Evolutionary conservation across 1,140 invertebrate genomes (phyloP).

Genomic region (Tetramorium alpestre): DNA sequence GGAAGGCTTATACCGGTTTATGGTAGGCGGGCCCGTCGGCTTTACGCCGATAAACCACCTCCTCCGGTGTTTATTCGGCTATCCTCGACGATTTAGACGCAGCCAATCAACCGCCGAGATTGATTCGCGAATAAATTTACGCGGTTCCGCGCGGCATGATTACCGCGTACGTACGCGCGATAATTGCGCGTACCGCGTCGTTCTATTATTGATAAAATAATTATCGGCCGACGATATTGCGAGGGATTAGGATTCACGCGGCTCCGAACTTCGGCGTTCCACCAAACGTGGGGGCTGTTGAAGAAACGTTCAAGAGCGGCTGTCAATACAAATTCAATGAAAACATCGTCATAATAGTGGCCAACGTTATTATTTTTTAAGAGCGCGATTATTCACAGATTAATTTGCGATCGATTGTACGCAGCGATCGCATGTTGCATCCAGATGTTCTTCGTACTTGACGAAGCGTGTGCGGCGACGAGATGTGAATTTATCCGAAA

Average conservation of each 20-base stretch:
- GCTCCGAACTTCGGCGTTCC: not conserved
- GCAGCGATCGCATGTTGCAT: not conserved
- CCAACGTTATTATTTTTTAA: not conserved
- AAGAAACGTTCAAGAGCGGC: not conserved
- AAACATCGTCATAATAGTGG: not conserved
- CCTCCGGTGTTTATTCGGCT: constrained; percentile 62
- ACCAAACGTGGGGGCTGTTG: not conserved
- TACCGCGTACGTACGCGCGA: constrained; percentile 36
- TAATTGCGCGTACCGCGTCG: constrained; percentile 45
- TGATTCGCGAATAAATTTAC: constrained; percentile 50
- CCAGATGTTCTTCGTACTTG: not conserved
- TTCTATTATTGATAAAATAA: constrained; percentile 58
- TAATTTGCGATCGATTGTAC: not conserved
- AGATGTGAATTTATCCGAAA: not conserved
- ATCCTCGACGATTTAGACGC: constrained; percentile 57
- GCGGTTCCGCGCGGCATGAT: constrained; percentile 23
- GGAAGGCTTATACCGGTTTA: constrained; percentile 68
- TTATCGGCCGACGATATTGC: constrained; percentile 30
- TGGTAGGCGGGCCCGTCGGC: constrained; percentile 54
- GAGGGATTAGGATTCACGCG: constrained; percentile 30
- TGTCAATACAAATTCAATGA: not conserved
- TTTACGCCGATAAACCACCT: constrained; percentile 41
- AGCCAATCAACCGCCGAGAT: constrained; percentile 56
- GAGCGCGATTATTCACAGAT: not conserved
- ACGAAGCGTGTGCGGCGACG: not conserved